Percentiles rank a stretch among this genome's conserved stretches.
phyloP scores from a whole-genome alignment of 2,888 invertebrate species.

The Morpho deidamia region DNA sequence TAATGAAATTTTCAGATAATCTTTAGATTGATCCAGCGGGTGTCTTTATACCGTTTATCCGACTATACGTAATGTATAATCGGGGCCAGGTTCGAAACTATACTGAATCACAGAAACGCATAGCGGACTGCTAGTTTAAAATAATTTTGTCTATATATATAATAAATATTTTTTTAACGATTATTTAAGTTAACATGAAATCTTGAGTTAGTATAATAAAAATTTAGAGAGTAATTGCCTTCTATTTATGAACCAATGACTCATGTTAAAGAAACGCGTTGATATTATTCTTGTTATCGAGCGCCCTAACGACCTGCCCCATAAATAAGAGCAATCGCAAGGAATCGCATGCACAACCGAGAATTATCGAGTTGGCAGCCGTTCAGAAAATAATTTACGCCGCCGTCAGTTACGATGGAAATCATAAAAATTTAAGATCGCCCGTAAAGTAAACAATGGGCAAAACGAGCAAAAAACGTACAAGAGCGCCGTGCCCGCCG shows the following conservation, averaged over 20 bases:
- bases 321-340: constrained; percentile 58
- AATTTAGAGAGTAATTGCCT: too few species aligned
- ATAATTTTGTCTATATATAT: too few species aligned
- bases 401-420: constrained; percentile 60
- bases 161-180: too few species aligned
- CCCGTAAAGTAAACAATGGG: constrained; percentile 74
- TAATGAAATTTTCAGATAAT: too few species aligned
- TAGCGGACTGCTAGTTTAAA: too few species aligned
- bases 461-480: constrained; percentile 51
- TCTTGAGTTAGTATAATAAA: too few species aligned
- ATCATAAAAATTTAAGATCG: constrained; percentile 69
- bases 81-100: too few species aligned
- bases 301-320: constrained; percentile 34
- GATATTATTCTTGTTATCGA: constrained; percentile 31
- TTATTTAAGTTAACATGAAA: too few species aligned
- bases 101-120: too few species aligned
- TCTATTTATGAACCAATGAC: constrained; percentile 13
- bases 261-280: constrained; percentile 18
- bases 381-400: constrained; percentile 66
- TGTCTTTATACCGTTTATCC: too few species aligned
- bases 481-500: constrained; percentile 27
- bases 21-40: too few species aligned
- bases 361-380: constrained; percentile 67
- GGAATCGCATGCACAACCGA: constrained; percentile 43
- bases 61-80: too few species aligned